Conservation (phyloP, 2,113 vertebrate species). For the Mastomys coucha region DNA sequence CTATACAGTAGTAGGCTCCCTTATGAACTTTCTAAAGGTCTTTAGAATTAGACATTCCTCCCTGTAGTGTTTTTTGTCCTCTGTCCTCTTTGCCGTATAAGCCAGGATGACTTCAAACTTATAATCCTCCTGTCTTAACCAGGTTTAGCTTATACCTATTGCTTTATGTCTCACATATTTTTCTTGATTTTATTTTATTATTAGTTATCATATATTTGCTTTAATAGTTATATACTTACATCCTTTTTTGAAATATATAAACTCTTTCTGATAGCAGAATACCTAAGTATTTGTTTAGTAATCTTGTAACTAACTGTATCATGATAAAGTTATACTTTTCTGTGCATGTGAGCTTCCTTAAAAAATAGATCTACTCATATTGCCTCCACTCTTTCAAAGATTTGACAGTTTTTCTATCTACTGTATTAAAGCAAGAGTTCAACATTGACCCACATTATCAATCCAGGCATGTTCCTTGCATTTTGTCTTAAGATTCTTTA, state of each 20-base stretch:
- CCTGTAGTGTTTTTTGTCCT: neutral
- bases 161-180: neutral
- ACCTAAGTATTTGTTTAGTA: conserved; percentile 10
- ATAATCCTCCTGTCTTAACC: neutral
- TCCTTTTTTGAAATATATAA: conserved; percentile 5
- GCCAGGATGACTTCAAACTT: neutral
- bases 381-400: neutral
- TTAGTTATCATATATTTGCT: neutral
- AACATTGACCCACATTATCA: neutral
- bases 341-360: neutral
- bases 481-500: neutral
- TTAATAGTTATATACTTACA: neutral
- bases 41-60: neutral
- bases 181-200: conserved; percentile 1
- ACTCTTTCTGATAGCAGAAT: neutral
- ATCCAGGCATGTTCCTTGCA: neutral
- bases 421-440: neutral
- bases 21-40: neutral
- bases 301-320: conserved; percentile 1
- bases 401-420: neutral
- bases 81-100: neutral
- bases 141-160: neutral
- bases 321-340: neutral
- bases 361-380: neutral
- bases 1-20: neutral